Base-by-base conservation (phyloP, 2,797 vertebrate species). In the Typhlichthys subterraneus region DNA sequence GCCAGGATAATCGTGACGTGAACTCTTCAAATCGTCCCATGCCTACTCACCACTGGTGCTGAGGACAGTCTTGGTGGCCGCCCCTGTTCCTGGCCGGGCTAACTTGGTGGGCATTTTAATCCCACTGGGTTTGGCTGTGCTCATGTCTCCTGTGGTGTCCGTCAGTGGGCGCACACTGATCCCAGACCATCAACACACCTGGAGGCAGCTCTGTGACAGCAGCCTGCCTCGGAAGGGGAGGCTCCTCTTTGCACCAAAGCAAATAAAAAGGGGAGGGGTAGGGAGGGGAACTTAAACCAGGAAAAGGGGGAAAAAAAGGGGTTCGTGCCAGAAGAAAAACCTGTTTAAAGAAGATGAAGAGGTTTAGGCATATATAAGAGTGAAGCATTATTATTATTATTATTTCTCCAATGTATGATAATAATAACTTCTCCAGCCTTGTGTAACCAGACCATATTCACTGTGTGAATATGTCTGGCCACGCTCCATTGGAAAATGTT, bases 61-160 rank as follows among this genome's bases (percentile, higher is more conserved):
- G 9, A 87, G 42, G 52, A 76, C 82, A 11, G 94, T 91, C 31
- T 95, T 91, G 67, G 94, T 92, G 69, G 92, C 79, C 63, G 90
- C 79, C 23, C 23, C 23, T 0, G 89, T 62, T 59, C 87, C 87
- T 45, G 93, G 87, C 79, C 92, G 95, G 47, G 89, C 86, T 82
- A 98, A 96, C 89, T 96, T 99, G 82, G 92, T 95, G 54, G 98
- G 98, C 76, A 91, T 95, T 87, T 99, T 99, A 23, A 99, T 94
- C 81, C 97, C 95, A 59, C 94, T 99, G 53, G 95, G 85, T 70
- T 97, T 99, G 31, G 95, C 89, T 84, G 94, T 85, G 86, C 96
- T 99, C 97, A 99, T 99, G 75, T 88, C 94, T 89, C 69, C 65
- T 85, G 75, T 45, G 65, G 49, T 80, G 72, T 88, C 83, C 0